Percentiles rank a stretch among this genome's conserved stretches.
Evolutionary conservation across 1,140 invertebrate genomes (phyloP).

Genomic region (Drosophila simulans): DNA sequence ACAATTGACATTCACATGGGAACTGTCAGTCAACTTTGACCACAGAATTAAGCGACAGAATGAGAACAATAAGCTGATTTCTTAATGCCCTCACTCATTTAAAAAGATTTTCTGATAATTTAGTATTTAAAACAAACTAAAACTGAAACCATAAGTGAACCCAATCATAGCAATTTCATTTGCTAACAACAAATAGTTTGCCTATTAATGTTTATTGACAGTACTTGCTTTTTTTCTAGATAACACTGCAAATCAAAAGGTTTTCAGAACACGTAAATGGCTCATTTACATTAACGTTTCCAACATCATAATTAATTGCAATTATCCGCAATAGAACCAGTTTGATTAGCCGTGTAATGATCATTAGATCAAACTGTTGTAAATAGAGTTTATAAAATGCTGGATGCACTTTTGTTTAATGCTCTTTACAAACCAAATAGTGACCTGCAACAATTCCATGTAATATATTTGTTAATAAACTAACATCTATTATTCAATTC

Average conservation of each 20-base stretch:
- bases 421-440: no score
- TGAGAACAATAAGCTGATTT: conserved; percentile 15
- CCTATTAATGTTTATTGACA: neutral
- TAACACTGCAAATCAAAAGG: conserved; percentile 1
- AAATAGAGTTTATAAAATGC: no score
- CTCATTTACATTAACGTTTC: neutral
- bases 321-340: neutral
- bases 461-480: no score
- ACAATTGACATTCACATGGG: conserved; percentile 62
- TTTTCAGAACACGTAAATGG: neutral
- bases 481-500: neutral
- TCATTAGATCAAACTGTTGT: neutral
- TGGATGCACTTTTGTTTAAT: no score
- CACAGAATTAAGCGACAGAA: conserved; percentile 49
- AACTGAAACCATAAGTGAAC: no score
- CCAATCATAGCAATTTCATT: neutral
- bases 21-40: conserved; percentile 77
- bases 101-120: neutral
- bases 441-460: no score
- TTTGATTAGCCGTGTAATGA: neutral
- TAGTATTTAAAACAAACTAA: neutral
- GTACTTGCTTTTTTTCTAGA: neutral
- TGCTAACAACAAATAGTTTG: neutral
- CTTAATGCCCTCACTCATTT: neutral
- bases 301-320: neutral